A percentile compares a stretch with the other conserved stretches of the same genome.
These are phyloP conservation scores for Pecten maximus DNA, from an alignment of 2,888 invertebrate species.

Conservation along the genomic window DNA sequence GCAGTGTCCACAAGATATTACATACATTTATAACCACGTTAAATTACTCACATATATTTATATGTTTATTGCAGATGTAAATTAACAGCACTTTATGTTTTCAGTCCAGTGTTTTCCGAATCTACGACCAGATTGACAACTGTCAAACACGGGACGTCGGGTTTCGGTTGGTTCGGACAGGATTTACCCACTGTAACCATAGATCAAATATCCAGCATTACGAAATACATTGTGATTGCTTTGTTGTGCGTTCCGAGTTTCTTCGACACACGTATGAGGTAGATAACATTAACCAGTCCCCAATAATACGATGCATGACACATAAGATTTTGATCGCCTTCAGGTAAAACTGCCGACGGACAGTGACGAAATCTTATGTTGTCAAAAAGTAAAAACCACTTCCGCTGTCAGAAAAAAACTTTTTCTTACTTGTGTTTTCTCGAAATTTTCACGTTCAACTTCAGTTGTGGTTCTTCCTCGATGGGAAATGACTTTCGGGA, in stretches of 20 bases:
- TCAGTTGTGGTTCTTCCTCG: constrained; percentile 77
- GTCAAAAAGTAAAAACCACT: constrained; percentile 28
- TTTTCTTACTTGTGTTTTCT: constrained; percentile 84
- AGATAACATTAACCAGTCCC: not conserved
- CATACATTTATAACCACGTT: too few species aligned
- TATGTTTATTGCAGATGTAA: too few species aligned
- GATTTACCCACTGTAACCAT: not conserved
- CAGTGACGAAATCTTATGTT: constrained; percentile 35
- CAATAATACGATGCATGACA: not conserved
- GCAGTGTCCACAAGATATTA: too few species aligned
- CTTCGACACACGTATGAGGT: not conserved
- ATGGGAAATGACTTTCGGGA: constrained; percentile 76
- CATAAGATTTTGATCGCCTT: not conserved
- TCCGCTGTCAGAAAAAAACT: constrained; percentile 18
- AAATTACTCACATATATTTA: too few species aligned
- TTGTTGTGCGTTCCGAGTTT: not conserved
- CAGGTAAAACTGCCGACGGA: constrained; percentile 19
- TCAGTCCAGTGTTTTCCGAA: too few species aligned
- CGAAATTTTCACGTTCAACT: constrained; percentile 90
- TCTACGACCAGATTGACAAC: not conserved
- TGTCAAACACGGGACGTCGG: not conserved
- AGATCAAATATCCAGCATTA: not conserved
- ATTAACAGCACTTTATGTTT: too few species aligned
- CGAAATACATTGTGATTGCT: not conserved
- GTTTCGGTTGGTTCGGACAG: too few species aligned